Evolutionary conservation across 2,888 invertebrate species (phyloP).

Genomic region (Sisyra terminalis): DNA sequence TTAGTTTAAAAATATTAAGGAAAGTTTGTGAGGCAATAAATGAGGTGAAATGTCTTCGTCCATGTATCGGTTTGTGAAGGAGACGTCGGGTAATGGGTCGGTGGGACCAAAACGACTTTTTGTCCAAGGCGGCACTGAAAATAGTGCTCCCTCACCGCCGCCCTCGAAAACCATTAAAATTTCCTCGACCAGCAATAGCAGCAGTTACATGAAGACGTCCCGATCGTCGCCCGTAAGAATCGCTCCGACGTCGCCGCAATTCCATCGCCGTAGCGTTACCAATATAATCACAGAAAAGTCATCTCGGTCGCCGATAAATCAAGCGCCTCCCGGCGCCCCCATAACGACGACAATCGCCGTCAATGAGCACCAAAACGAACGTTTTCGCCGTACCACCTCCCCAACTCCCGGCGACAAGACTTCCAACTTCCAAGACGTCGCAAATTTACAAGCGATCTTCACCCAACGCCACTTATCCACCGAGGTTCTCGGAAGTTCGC

Average conservation of each 20-base stretch:
- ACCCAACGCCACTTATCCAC: conserved; percentile 70
- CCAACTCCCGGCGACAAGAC: conserved; percentile 9
- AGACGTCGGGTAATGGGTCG: conserved; percentile 26
- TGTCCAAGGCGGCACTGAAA: conserved; percentile 46
- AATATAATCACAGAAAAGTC: conserved; percentile 8
- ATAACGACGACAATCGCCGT: conserved; percentile 33
- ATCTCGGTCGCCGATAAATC: conserved; percentile 30
- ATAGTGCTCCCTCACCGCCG: conserved; percentile 9
- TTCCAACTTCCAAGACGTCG: conserved; percentile 20
- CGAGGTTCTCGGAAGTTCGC: conserved; percentile 68
- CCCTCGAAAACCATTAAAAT: conserved; percentile 1
- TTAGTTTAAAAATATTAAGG: no score
- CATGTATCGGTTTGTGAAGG: conserved; percentile 71
- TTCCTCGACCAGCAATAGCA: background rate
- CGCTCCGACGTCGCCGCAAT: background rate
- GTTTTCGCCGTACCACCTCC: conserved; percentile 28
- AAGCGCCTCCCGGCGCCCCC: conserved; percentile 34
- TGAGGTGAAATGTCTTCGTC: conserved; percentile 31
- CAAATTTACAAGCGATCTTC: conserved; percentile 58
- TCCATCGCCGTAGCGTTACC: background rate
- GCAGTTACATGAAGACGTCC: background rate
- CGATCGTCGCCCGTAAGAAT: background rate
- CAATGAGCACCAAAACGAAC: conserved; percentile 32
- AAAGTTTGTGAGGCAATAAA: no score
- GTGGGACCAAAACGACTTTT: conserved; percentile 49